These are phyloP conservation scores for Hozukius guyotensis DNA, from an alignment of 2,797 vertebrate species.

Conservation along the genomic window DNA sequence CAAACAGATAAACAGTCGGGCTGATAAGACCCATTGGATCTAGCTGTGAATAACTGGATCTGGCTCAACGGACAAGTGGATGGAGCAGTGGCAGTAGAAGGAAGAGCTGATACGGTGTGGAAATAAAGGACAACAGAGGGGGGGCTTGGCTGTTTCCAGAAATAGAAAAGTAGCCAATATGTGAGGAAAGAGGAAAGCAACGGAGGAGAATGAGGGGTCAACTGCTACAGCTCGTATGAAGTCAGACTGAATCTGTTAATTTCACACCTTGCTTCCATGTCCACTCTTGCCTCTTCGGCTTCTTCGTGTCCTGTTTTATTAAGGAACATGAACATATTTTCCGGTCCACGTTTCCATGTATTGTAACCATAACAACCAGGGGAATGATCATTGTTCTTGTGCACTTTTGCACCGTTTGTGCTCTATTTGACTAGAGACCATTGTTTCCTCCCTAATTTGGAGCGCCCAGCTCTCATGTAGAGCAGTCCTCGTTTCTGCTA, in stretches of 20 bases:
- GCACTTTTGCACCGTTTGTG: neutral
- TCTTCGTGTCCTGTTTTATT: constrained; percentile 43
- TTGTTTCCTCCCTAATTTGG: constrained; percentile 9
- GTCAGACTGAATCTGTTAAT: constrained; percentile 58
- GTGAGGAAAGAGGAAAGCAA: constrained; percentile 30
- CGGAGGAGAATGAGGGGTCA: constrained; percentile 51
- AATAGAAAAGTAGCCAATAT: constrained; percentile 44
- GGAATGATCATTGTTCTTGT: constrained; percentile 12
- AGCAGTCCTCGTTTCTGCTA: neutral
- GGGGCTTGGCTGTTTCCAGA: constrained; percentile 21
- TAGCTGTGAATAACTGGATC: constrained; percentile 39
- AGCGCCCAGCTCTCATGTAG: neutral
- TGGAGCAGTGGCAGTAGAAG: constrained; percentile 13
- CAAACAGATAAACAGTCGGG: constrained; percentile 44
- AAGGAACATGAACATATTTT: constrained; percentile 42
- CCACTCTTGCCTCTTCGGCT: constrained; percentile 20
- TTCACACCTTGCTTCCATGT: constrained; percentile 67
- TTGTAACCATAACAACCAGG: constrained; percentile 64
- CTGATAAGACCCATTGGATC: constrained; percentile 48
- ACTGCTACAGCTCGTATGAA: constrained; percentile 44
- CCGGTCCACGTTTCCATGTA: constrained; percentile 21
- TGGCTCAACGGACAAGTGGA: constrained; percentile 14
- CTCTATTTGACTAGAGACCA: constrained; percentile 5
- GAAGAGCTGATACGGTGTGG: constrained; percentile 17
- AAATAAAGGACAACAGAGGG: constrained; percentile 23